These are phyloP conservation scores for Ochropleura plecta DNA, from an alignment of 2,888 invertebrate genomes.

Conservation along the genomic window DNA sequence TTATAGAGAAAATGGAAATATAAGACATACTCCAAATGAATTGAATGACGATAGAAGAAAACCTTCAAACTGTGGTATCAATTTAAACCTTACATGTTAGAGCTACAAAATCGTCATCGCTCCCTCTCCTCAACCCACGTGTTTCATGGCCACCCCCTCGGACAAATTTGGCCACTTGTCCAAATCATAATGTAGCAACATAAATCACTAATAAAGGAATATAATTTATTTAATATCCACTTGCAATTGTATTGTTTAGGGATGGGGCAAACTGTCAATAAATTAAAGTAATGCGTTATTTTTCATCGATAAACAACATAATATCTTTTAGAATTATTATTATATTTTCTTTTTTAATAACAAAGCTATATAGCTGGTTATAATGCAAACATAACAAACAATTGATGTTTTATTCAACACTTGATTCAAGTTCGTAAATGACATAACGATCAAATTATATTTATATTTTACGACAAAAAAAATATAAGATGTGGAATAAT, in stretches of 20 bases:
- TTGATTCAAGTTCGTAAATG: neutral
- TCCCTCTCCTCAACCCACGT: slow-evolving; percentile 1
- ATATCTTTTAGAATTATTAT: neutral
- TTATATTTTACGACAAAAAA: neutral
- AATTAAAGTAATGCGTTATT: slow-evolving; percentile 36
- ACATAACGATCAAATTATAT: neutral
- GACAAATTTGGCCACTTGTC: slow-evolving; percentile 86
- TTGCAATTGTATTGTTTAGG: slow-evolving; percentile 76
- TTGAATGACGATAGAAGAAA: neutral
- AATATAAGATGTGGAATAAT: neutral
- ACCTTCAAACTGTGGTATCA: neutral
- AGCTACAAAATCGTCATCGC: neutral
- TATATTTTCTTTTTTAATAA: neutral
- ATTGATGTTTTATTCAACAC: neutral
- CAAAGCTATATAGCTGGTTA: neutral
- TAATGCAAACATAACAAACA: neutral
- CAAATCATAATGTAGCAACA: slow-evolving; percentile 88
- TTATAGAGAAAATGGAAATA: neutral
- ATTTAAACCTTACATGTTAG: neutral
- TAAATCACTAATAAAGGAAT: slow-evolving; percentile 88
- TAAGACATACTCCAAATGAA: neutral
- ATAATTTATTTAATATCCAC: slow-evolving; percentile 88
- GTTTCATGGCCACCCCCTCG: slow-evolving; percentile 64
- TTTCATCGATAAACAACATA: slow-evolving; percentile 18
- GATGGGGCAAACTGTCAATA: slow-evolving; percentile 63